These are phyloP conservation scores for Catamblyrhynchus diadema DNA, from an alignment of 2,797 vertebrate species.

Conservation along the genomic window DNA sequence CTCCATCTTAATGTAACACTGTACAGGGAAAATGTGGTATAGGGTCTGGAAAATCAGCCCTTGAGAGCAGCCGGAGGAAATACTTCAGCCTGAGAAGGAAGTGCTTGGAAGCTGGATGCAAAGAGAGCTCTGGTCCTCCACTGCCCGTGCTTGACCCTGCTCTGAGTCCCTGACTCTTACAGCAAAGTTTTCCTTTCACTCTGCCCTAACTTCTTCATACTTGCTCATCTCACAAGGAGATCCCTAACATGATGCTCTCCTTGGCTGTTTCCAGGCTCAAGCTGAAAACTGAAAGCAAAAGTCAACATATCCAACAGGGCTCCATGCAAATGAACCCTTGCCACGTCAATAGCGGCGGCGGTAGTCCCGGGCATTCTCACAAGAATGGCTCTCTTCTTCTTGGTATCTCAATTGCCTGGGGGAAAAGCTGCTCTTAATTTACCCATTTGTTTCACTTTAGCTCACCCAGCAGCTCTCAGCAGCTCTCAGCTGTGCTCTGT, in stretches of 20 bases:
- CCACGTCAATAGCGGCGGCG: fast-evolving
- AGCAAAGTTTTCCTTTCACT: not conserved
- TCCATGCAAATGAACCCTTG: fast-evolving
- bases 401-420: not conserved
- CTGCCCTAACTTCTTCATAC: not conserved
- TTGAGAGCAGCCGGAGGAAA: not conserved
- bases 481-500: not conserved
- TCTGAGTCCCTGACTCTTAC: not conserved
- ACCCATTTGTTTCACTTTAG: not conserved
- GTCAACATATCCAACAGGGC: fast-evolving
- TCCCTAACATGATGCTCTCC: not conserved
- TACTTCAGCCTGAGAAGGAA: not conserved
- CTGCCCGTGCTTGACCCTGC: fast-evolving
- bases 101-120: not conserved
- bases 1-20: not conserved
- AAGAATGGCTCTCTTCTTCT: not conserved
- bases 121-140: not conserved
- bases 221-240: not conserved
- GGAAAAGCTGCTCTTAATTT: not conserved
- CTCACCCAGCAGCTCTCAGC: not conserved
- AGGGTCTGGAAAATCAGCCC: not conserved
- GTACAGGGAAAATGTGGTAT: fast-evolving
- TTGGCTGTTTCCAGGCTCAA: not conserved
- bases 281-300: not conserved
- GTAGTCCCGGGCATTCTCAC: not conserved